Conservation (phyloP, 2,797 vertebrate species). For the Sparus aurata region DNA sequence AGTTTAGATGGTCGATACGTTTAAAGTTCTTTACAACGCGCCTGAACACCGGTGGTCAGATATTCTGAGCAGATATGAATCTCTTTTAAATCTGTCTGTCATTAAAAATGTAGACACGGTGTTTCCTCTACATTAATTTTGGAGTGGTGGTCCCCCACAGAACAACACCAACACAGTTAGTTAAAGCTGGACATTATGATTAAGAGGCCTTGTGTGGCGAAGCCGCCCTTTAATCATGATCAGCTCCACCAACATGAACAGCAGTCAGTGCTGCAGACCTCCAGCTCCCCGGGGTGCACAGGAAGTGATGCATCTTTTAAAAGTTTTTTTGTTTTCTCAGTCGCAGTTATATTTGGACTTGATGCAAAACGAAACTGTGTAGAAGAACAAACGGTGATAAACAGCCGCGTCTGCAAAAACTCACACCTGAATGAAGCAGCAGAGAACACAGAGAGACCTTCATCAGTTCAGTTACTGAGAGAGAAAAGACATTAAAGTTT, state of each 20-base stretch:
- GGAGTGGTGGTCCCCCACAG: too few relatives aligned
- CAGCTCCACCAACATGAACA: too few relatives aligned
- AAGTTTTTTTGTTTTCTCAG: conserved; percentile 39
- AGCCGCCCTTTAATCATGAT: too few relatives aligned
- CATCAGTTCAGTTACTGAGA: too few relatives aligned
- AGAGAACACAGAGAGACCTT: not conserved
- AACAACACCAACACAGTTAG: too few relatives aligned
- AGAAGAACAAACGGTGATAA: not conserved
- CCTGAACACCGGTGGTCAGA: conserved; percentile 29
- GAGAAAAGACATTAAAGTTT: not conserved
- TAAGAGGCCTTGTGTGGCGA: too few relatives aligned
- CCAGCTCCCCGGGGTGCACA: conserved; percentile 9
- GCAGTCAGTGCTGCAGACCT: too few relatives aligned
- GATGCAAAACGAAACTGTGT: conserved; percentile 10
- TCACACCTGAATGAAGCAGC: not conserved
- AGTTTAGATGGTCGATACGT: conserved; percentile 41
- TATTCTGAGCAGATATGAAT: conserved; percentile 8
- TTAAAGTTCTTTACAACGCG: conserved; percentile 48
- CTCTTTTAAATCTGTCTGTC: too few relatives aligned
- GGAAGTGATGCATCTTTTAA: conserved; percentile 35
- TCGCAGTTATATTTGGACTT: conserved; percentile 48
- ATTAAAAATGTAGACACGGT: too few relatives aligned
- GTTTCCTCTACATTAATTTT: too few relatives aligned
- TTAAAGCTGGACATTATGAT: too few relatives aligned
- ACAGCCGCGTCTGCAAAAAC: conserved; percentile 2